Base-by-base conservation (phyloP, 2,888 invertebrate species). In the Xanthorhoe designata region DNA sequence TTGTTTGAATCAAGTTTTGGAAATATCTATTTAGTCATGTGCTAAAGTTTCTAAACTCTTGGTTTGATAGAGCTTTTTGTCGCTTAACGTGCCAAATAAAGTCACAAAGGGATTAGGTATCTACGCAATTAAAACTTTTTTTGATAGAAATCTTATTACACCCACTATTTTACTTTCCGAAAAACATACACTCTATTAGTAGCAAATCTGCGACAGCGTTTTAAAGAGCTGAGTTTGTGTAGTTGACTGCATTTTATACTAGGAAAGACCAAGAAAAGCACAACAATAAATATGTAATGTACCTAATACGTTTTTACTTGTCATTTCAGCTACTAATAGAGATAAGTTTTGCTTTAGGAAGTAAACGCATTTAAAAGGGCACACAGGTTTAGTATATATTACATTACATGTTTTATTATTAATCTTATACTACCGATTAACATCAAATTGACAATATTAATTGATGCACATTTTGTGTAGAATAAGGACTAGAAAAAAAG, bases 381-480 rank as follows among this genome's bases (percentile, higher is more conserved):
- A 57, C 63, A 53, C 53, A 38, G 47, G 29, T 35, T 24, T 45
- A 19, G 55, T 56, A 54, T 32, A 35, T 29, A n/a, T 49, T 17
- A 49, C 6, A 47, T 24, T 56, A 47, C 55, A 7, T 47, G 17
- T 47, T 42, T 7, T 47, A 50, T 32, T 52, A 60, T 59, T 52
- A 61, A 57, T 65, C 70, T 63, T 67, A 60, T 17, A 51, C 68
- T 68, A 69, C 52, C 63, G 52, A 49, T 42, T 69, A 56, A 66
- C 72, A 71, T 81, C 75, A 82, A 90, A 90, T 90, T 90, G 90
- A 90, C 90, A 83, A 84, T 82, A 75, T 78, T 90, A 90, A 90
- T 90, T 90, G 90, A 87, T 86, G 80, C 78, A 75, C 74, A 75
- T 70, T 72, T 75, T 74, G 72, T 63, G 67, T 70, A 71, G 66